Conservation (phyloP, 2,113 vertebrate genomes). For the Sardina pilchardus region DNA sequence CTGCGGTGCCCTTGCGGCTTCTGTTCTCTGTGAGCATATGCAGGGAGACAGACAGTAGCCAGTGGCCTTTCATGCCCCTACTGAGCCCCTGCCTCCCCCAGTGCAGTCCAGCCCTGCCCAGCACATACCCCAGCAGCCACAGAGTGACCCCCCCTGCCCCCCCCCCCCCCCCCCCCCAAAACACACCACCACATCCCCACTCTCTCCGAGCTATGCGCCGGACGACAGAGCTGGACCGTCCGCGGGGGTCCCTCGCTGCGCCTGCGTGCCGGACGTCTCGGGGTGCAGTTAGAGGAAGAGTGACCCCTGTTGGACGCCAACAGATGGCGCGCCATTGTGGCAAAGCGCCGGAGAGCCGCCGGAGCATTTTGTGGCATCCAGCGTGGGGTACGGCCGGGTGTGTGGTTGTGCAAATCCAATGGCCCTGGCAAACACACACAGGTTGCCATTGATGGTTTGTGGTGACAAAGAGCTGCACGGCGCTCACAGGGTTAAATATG, state of each 20-base stretch:
- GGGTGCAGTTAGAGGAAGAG: no score
- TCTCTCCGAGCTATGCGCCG: no score
- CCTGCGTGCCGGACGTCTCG: no score
- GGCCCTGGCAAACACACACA: not conserved
- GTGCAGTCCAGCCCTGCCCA: not conserved
- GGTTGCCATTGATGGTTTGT: not conserved
- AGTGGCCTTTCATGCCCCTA: not conserved
- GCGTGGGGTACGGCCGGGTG: conserved; percentile 26
- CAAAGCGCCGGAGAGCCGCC: not conserved
- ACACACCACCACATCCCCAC: not conserved
- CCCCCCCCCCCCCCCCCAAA: no score
- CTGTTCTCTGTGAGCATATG: not conserved
- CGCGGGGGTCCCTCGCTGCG: no score
- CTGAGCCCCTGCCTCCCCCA: not conserved
- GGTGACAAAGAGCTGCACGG: not conserved
- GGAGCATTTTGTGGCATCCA: not conserved
- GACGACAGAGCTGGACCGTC: no score
- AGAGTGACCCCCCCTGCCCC: not conserved
- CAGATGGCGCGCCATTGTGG: not conserved
- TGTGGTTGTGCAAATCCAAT: conserved; percentile 6
- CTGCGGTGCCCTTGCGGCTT: not conserved
- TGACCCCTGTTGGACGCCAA: not conserved
- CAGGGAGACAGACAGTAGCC: conserved; percentile 7
- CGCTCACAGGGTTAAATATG: not conserved
- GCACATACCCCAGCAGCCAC: not conserved